Base-by-base conservation (phyloP, 2,113 vertebrate genomes). In the Regulus satrapa region DNA sequence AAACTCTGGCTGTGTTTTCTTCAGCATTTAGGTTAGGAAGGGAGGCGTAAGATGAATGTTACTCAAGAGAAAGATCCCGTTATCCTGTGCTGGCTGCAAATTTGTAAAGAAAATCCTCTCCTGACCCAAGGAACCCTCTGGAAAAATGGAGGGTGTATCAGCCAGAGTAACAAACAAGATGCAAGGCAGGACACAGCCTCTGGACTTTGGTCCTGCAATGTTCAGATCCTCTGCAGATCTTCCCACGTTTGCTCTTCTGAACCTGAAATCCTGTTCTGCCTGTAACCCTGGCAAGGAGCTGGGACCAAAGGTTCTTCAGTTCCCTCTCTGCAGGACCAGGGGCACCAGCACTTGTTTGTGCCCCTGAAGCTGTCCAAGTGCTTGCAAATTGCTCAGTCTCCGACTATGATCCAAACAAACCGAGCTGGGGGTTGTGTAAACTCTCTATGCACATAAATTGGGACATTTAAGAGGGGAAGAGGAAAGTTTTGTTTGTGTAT, bases 401-500 rank as follows among this genome's bases (percentile, higher is more conserved):
- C 0, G 0, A 25, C 32, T 43, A 79, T 45, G 55, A 54, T 40
- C 67, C 56, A 90, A 93, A 93, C 76, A 94, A 82, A 74, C 81
- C 7, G 61, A 94, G 29, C 72, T 79, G 67, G 82, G 67, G 71
- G 76, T 49, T 92, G 67, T 71, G 78, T 94, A 89, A 94, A 92
- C 75, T 25, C 59, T 62, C 72, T 19, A 14, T 0, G 1, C 76
- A 83, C 94, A 88, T 69, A 93, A 94, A 95, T 67, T 0, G n/a
- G 80, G 82, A 38, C 25, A 52, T 96, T 88, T 89, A 77, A 89
- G 63, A 86, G 66, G 31, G 51, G 59, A 66, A 90, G 45, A 55
- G 52, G 55, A 96, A 80, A 48, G 55, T 48, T 95, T 94, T 95
- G 88, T 92, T 94, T 94, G 82, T 81, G 55, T 84, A 51, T 84